Conservation (phyloP, 1,140 invertebrate species). For the Colletes gigas region DNA sequence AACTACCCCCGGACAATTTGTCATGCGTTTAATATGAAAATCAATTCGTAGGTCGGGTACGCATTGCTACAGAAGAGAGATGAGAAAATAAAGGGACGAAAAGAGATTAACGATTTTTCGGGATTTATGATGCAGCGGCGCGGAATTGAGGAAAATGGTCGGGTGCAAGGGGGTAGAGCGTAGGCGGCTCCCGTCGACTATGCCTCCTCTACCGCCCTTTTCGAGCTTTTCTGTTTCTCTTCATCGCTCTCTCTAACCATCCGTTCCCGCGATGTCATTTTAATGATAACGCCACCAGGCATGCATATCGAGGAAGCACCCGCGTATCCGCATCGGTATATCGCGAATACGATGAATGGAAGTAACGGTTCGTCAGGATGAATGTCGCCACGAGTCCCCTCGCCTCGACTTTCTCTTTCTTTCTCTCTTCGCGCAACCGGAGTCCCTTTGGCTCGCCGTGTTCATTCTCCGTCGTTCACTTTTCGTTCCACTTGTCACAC, state of each 20-base stretch:
- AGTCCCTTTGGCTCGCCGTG: background rate
- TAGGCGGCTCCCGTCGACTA: constrained; percentile 49
- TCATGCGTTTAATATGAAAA: constrained; percentile 49
- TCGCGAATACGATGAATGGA: constrained; percentile 69
- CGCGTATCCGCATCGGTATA: constrained; percentile 58
- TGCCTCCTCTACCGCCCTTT: constrained; percentile 15
- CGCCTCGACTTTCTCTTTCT: constrained; percentile 23
- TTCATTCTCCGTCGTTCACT: constrained; percentile 10
- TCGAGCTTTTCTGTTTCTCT: constrained; percentile 33
- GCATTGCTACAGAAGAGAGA: constrained; percentile 68
- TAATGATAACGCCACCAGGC: constrained; percentile 67
- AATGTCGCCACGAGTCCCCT: constrained; percentile 57
- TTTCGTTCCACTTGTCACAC: constrained; percentile 6
- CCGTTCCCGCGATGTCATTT: constrained; percentile 65
- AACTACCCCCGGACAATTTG: constrained; percentile 32
- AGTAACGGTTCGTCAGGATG: constrained; percentile 70
- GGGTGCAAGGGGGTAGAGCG: background rate
- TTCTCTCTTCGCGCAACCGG: background rate
- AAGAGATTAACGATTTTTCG: constrained; percentile 58
- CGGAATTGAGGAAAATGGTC: constrained; percentile 44
- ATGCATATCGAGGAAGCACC: constrained; percentile 55
- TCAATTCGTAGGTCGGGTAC: constrained; percentile 19
- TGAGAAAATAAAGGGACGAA: constrained; percentile 56
- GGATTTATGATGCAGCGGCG: constrained; percentile 56
- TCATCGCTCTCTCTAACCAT: constrained; percentile 32